Conservation (phyloP, 2,113 vertebrate genomes). For the Pluvialis apricaria region DNA sequence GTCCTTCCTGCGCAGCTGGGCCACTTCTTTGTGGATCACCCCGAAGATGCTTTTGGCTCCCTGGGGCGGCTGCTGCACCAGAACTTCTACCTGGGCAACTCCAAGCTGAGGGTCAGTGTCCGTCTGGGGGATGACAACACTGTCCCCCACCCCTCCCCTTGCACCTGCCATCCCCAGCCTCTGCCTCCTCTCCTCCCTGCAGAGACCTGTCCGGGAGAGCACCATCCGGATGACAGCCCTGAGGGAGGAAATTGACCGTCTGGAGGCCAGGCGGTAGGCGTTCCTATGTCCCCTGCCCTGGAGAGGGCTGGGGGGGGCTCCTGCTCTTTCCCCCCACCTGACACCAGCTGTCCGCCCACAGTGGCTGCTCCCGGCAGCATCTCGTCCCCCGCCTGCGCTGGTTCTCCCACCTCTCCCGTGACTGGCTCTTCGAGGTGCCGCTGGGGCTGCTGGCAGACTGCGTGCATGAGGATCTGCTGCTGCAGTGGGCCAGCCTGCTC, state of each 20-base stretch:
- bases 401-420: constrained; percentile 43
- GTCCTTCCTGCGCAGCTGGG: background rate
- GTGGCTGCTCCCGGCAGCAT: background rate
- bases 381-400: background rate
- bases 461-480: constrained; percentile 14
- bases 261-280: constrained; percentile 15
- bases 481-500: background rate
- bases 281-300: no score
- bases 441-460: constrained; percentile 19
- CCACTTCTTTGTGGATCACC: background rate
- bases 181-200: background rate
- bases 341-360: fast-evolving
- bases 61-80: background rate
- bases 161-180: background rate
- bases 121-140: no score
- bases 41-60: background rate
- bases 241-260: background rate
- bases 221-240: constrained; percentile 25
- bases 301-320: fast-evolving
- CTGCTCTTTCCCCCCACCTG: fast-evolving
- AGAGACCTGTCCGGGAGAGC: background rate
- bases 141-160: no score
- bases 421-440: constrained; percentile 40
- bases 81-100: background rate
- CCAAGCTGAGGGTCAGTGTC: background rate